A percentile compares a stretch with the other conserved stretches of the same genome.
These are phyloP conservation scores for Urocitellus parryii DNA, from an alignment of 2,113 vertebrate species.

Conservation along the genomic window DNA sequence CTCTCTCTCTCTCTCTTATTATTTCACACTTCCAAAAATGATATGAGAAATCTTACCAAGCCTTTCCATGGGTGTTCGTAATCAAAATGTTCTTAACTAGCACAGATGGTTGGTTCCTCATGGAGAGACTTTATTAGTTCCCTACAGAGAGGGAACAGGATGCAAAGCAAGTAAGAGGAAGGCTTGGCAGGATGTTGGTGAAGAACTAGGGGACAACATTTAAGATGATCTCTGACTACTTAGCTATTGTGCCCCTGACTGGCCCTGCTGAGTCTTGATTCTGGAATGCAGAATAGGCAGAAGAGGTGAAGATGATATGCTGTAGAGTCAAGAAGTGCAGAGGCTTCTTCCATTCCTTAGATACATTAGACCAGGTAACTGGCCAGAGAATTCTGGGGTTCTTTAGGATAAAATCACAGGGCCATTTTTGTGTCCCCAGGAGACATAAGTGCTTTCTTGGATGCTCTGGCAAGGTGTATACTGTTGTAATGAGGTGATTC, in stretches of 20 bases:
- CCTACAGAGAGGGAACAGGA: background rate
- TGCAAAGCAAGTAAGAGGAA: background rate
- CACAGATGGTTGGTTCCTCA: background rate
- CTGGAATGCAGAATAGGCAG: background rate
- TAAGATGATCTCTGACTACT: background rate
- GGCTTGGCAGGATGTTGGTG: background rate
- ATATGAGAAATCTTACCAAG: background rate
- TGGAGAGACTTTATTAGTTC: background rate
- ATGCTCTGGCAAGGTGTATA: background rate
- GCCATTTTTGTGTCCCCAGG: background rate
- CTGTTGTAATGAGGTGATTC: background rate
- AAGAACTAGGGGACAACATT: too few species aligned
- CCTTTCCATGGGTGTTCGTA: background rate
- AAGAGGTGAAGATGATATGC: background rate
- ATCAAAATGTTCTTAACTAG: background rate
- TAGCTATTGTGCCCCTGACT: background rate
- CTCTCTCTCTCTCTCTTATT: background rate
- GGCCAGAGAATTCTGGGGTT: background rate
- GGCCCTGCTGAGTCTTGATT: background rate
- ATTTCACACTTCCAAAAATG: background rate
- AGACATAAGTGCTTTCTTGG: background rate
- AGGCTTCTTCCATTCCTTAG: background rate
- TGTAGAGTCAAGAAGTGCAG: background rate
- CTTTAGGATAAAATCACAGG: background rate
- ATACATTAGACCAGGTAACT: background rate